Conservation (phyloP, 2,888 invertebrate species). For the Plebejus melissa region DNA sequence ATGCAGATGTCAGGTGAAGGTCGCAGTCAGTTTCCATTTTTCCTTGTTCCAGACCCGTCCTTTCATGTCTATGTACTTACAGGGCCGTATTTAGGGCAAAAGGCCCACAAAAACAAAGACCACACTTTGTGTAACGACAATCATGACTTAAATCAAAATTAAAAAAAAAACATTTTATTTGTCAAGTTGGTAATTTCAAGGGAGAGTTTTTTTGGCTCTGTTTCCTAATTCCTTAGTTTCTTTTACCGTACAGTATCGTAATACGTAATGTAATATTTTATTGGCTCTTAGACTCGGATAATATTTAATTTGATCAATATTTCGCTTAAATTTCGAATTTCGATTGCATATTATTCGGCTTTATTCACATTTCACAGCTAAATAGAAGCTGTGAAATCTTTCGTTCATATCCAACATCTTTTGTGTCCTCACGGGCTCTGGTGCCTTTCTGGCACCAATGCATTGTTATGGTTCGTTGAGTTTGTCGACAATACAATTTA, state of each 20-base stretch:
- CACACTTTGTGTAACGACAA: too few species aligned
- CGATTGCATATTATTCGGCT: background rate
- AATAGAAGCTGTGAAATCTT: background rate
- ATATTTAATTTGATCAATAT: too few species aligned
- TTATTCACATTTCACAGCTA: background rate
- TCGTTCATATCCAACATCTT: background rate
- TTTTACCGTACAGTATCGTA: too few species aligned
- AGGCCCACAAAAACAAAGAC: background rate
- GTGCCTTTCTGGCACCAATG: background rate
- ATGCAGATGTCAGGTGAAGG: background rate
- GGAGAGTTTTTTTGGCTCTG: too few species aligned
- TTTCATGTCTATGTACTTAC: background rate
- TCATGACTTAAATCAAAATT: too few species aligned
- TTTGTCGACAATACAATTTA: conserved; percentile 3
- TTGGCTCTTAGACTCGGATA: too few species aligned
- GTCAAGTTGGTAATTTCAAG: too few species aligned
- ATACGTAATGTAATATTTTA: too few species aligned
- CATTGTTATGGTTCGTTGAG: background rate
- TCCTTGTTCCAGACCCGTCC: background rate
- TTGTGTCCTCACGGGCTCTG: background rate
- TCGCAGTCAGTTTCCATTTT: background rate
- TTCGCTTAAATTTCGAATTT: too few species aligned
- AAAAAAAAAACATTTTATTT: too few species aligned
- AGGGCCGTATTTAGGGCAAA: background rate
- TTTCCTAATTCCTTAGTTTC: too few species aligned